Evolutionary conservation across 2,113 vertebrate species (phyloP).

Genomic region (Scytalopus superciliaris): DNA sequence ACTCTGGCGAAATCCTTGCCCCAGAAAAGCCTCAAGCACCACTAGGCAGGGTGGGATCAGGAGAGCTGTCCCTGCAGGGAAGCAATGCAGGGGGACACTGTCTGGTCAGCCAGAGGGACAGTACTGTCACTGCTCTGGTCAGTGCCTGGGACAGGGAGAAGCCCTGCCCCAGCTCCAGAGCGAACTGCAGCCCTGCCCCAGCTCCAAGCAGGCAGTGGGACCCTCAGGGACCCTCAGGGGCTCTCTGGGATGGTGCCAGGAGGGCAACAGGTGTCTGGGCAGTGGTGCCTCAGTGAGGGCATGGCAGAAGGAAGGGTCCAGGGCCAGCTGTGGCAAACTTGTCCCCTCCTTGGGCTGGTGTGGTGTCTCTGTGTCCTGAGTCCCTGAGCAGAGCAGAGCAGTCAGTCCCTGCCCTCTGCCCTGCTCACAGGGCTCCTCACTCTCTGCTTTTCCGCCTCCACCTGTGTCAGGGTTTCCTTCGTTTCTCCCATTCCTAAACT

Average conservation of each 20-base stretch:
- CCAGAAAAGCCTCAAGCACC: neutral
- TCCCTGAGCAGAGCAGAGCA: neutral
- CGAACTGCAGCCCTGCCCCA: too few species aligned
- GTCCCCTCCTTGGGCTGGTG: accelerated
- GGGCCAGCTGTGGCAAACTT: too few species aligned
- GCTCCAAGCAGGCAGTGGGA: neutral
- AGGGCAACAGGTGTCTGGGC: too few species aligned
- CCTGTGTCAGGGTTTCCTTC: neutral
- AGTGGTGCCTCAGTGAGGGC: neutral
- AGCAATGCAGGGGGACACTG: neutral
- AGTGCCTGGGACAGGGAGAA: neutral
- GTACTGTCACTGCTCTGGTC: neutral
- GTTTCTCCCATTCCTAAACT: neutral
- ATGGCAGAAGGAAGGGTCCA: neutral
- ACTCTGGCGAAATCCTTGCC: neutral
- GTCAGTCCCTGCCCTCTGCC: neutral
- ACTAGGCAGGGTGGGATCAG: neutral
- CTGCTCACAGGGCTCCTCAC: neutral
- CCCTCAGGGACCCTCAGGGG: neutral
- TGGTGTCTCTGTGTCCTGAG: too few species aligned
- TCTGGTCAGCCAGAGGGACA: too few species aligned
- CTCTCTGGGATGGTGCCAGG: too few species aligned
- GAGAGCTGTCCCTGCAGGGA: neutral
- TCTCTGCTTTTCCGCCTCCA: neutral
- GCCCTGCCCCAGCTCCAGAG: neutral